Conservation (phyloP, 2,888 invertebrate species). For the Autographa pulchrina region DNA sequence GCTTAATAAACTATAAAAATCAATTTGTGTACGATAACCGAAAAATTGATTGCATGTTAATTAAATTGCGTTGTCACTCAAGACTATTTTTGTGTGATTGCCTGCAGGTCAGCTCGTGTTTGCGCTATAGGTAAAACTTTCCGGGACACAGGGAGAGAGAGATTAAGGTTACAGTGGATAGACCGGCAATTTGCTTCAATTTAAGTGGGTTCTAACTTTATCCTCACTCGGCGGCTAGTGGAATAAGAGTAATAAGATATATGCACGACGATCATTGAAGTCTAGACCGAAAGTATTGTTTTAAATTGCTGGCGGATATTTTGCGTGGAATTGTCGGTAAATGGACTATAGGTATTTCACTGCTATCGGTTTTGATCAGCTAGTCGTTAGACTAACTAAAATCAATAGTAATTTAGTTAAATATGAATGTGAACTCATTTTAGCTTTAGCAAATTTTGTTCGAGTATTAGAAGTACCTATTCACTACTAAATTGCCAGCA, state of each 20-base stretch:
- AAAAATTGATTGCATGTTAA: not conserved
- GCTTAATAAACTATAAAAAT: conserved; percentile 15
- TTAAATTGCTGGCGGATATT: not conserved
- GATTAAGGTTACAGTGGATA: not conserved
- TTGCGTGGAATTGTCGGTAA: not conserved
- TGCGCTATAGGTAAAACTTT: not conserved
- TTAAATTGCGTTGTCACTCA: not conserved
- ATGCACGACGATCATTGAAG: not conserved
- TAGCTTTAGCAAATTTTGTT: not conserved
- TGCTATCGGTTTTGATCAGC: no score
- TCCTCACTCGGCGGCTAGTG: not conserved
- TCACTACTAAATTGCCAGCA: no score
- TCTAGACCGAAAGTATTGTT: not conserved
- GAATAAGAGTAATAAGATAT: not conserved
- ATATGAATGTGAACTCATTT: not conserved
- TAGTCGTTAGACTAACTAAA: no score
- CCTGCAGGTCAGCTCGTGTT: conserved; percentile 1
- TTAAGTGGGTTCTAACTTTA: conserved; percentile 7
- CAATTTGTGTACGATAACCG: conserved; percentile 1
- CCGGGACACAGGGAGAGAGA: not conserved
- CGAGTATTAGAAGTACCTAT: not conserved
- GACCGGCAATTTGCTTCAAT: not conserved
- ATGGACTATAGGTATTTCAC: not conserved
- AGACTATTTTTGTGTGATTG: not conserved
- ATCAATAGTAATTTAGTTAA: no score